Evolutionary conservation across 2,888 invertebrate genomes (phyloP), one percentile per base, ranked within the genome.

Genomic region (Mylabris sibirica): DNA sequence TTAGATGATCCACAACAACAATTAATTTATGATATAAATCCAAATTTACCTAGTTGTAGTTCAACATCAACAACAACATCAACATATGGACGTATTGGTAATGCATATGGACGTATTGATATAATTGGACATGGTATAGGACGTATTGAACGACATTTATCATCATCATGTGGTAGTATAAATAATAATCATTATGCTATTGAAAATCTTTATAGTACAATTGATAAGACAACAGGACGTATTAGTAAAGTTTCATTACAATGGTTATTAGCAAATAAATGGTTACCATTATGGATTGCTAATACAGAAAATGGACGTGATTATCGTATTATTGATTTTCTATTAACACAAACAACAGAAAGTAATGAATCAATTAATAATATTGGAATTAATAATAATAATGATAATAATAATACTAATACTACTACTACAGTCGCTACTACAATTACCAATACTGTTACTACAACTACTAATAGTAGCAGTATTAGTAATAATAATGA

Each of bases 211-310:
- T 86, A 87, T 72, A 82, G 84, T 8, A 77, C 82, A 1, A 77
- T 80, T 35, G n/a, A 59, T 35, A 59, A 83, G 67, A 71, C 76
- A 53, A 79, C 83, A 3, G 85, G 88, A 9, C 82, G 90, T 64
- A 88, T 90, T 62, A 90, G 89, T 65, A 89, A 89, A 79, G 88
- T 89, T 1, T 88, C 90, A 1, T 84, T 90, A 44, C 90, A 90
- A 77, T 91, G 91, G 90, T 85, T 90, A 75, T 83, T 91, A 69
- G 89, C 90, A 0, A 90, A 91, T 78, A 89, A 90, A 76, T 91
- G 90, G 90, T 79, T 90, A 24, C 89, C 90, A 0, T 78, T 89
- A 57, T 90, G 90, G 90, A 88, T 89, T 68, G 86, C 86, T n/a
- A 86, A 86, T 69, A 85, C 85, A 1, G 85, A 85, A n/a, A 87